These are phyloP conservation scores for Danionella dracula DNA, from an alignment of 2,797 vertebrate genomes.

Conservation along the genomic window DNA sequence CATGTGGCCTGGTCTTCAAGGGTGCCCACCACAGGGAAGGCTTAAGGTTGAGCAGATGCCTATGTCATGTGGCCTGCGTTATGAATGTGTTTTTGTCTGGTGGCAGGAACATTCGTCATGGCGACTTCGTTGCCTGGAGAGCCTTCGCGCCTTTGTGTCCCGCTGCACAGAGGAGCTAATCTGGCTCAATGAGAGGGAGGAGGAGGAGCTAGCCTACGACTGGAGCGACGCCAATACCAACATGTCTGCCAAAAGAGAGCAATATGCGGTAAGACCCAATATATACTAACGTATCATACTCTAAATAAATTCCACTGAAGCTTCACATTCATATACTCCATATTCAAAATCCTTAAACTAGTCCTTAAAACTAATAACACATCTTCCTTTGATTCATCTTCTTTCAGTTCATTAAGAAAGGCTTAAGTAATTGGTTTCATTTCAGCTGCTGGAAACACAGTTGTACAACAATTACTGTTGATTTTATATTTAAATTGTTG, in stretches of 20 bases:
- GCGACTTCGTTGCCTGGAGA: conserved; percentile 87
- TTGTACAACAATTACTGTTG: neutral
- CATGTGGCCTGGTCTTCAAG: neutral
- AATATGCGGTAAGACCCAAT: conserved; percentile 78
- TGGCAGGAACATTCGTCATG: conserved; percentile 90
- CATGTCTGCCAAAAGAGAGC: conserved; percentile 81
- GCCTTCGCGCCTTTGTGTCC: conserved; percentile 85
- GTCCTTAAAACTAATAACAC: too few species aligned
- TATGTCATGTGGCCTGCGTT: neutral
- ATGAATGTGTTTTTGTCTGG: neutral
- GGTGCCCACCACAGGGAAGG: neutral
- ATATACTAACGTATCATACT: neutral
- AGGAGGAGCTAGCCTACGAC: conserved; percentile 93
- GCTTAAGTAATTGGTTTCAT: too few species aligned
- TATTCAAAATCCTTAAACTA: too few species aligned
- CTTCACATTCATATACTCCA: too few species aligned
- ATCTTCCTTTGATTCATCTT: too few species aligned
- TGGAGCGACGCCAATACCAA: conserved; percentile 90
- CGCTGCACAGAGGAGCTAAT: conserved; percentile 92
- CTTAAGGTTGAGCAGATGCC: neutral
- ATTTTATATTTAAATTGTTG: neutral
- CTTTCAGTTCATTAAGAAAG: too few species aligned
- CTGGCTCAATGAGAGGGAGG: conserved; percentile 96
- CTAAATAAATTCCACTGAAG: too few species aligned
- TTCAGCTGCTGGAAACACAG: too few species aligned